phyloP scores from a whole-genome alignment of 2,113 vertebrate genomes.

The Lophochroa leadbeateri region DNA sequence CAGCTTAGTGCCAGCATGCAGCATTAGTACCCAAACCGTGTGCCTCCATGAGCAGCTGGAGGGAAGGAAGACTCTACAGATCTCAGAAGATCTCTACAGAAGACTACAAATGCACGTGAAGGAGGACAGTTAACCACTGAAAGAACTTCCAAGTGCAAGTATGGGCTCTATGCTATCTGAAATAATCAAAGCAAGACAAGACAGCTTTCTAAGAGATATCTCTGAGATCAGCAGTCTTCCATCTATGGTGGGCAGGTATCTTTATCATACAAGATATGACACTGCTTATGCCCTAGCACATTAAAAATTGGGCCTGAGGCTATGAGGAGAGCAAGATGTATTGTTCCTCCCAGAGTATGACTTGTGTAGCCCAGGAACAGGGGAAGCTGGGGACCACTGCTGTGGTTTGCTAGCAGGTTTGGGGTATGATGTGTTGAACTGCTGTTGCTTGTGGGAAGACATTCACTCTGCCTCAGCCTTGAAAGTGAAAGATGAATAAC shows the following conservation, averaged over 20 bases:
- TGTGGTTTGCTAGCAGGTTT: not conserved
- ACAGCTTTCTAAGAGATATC: not conserved
- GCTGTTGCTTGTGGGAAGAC: not conserved
- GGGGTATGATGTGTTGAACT: not conserved
- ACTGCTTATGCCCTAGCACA: not conserved
- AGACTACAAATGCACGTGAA: not conserved
- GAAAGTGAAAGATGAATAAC: not conserved
- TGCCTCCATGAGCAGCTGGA: not conserved
- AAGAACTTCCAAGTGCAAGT: not conserved
- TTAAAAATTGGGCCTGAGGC: not conserved
- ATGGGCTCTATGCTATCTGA: not conserved
- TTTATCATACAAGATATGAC: not conserved
- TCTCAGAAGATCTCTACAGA: not conserved
- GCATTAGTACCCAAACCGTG: not conserved
- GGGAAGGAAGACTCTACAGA: not conserved
- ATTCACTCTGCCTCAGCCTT: not conserved
- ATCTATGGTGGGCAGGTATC: not conserved
- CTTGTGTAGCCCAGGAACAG: not conserved
- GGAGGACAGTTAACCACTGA: not conserved
- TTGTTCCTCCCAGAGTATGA: not conserved
- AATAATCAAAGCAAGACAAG: not conserved
- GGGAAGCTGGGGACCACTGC: not conserved
- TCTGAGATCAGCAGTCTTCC: not conserved
- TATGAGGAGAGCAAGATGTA: not conserved
- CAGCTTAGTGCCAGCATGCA: not conserved